Conservation (phyloP, 37 sponge, comb jelly and placozoan species). For the Bolinopsis microptera region DNA sequence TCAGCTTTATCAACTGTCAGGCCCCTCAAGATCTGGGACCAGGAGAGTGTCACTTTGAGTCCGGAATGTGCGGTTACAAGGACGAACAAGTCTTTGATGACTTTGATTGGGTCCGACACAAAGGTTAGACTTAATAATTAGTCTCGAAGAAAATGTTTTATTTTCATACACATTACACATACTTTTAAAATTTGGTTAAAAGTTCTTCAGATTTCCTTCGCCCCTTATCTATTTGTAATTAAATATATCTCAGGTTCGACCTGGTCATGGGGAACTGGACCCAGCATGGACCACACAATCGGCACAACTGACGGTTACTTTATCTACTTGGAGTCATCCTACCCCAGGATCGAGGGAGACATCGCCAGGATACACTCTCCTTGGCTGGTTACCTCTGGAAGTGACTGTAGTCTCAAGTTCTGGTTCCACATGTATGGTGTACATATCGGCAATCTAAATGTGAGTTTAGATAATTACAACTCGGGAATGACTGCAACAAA, state of each 20-base stretch:
- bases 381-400: not conserved
- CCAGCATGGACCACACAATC: constrained; percentile 58
- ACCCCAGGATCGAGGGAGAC: constrained; percentile 27
- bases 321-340: constrained; percentile 57
- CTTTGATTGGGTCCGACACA: constrained; percentile 22
- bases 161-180: too few relatives aligned
- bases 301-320: not conserved
- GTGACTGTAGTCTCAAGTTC: constrained; percentile 41
- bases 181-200: not conserved
- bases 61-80: not conserved
- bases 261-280: constrained; percentile 56
- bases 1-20: constrained; percentile 37
- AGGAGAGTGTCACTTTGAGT: constrained; percentile 31
- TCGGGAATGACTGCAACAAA: too few relatives aligned
- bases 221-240: too few relatives aligned
- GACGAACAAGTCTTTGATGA: constrained; percentile 1
- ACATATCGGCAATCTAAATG: constrained; percentile 53
- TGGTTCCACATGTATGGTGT: constrained; percentile 71
- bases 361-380: constrained; percentile 42
- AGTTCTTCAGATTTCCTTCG: too few relatives aligned
- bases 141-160: too few relatives aligned
- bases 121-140: not conserved
- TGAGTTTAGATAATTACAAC: not conserved
- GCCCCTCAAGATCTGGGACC: constrained; percentile 21
- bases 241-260: constrained; percentile 45